Conservation (phyloP, 1,140 invertebrate species). For the Drosophila ohnishii region DNA sequence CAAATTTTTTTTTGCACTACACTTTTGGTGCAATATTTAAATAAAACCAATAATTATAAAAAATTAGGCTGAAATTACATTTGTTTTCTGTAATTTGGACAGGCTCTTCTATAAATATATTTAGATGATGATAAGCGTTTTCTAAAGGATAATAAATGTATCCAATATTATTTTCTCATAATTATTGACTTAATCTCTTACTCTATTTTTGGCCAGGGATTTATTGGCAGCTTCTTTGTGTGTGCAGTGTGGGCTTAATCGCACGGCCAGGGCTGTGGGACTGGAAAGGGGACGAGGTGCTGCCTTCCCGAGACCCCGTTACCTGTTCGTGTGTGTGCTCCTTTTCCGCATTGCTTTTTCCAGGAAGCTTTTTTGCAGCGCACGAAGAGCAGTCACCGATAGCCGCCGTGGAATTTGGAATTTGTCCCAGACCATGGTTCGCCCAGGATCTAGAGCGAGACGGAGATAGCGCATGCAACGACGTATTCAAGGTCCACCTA, state of each 20-base stretch:
- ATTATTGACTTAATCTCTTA: not conserved
- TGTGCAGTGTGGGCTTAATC: not conserved
- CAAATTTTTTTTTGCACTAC: too few species aligned
- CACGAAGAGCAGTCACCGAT: not conserved
- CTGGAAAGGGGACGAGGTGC: not conserved
- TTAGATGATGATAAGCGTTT: too few species aligned
- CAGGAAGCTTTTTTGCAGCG: slow-evolving; percentile 22
- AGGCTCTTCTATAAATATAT: too few species aligned
- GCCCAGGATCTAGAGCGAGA: slow-evolving; percentile 3
- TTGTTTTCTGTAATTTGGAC: too few species aligned
- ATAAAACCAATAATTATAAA: too few species aligned
- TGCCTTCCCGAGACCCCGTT: slow-evolving; percentile 9
- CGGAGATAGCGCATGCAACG: not conserved
- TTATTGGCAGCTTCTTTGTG: not conserved
- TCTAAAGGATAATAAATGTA: too few species aligned
- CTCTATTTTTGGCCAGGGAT: not conserved
- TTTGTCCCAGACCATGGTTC: slow-evolving; percentile 69
- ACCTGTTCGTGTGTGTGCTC: slow-evolving; percentile 10
- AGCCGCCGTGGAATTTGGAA: slow-evolving; percentile 62
- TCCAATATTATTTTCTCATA: too few species aligned
- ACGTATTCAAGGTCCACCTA: slow-evolving; percentile 72
- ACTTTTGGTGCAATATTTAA: too few species aligned
- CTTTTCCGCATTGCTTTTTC: slow-evolving; percentile 30
- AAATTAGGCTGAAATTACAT: too few species aligned
- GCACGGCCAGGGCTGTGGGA: not conserved